Conservation (phyloP, 1,140 invertebrate species). For the Yoshiicerus persimilis region DNA sequence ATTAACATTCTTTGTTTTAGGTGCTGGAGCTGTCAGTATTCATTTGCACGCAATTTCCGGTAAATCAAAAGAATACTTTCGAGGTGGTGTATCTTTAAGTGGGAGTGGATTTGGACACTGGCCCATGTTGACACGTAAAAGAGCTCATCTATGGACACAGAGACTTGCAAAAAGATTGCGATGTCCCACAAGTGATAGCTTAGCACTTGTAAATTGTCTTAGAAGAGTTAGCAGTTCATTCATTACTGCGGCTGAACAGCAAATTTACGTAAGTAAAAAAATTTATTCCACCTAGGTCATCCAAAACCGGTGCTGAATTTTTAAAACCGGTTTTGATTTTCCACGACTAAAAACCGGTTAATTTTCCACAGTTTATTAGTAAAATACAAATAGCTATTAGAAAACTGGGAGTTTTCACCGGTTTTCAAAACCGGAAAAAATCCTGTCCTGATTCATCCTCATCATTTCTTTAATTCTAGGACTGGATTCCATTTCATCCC, state of each 20-base stretch:
- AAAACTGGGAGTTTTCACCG: no score
- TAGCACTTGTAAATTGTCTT: slow-evolving; percentile 25
- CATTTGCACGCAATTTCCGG: slow-evolving; percentile 31
- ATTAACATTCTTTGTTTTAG: no score
- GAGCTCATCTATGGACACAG: neutral
- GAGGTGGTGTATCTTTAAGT: slow-evolving; percentile 26
- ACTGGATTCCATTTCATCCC: slow-evolving; percentile 27
- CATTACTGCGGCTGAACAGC: slow-evolving; percentile 17
- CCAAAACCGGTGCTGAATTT: no score
- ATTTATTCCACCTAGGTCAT: neutral
- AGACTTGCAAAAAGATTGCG: neutral
- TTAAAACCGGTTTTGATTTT: no score
- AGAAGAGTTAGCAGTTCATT: neutral
- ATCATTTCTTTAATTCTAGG: neutral
- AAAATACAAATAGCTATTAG: no score
- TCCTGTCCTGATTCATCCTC: no score
- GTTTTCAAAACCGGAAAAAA: no score
- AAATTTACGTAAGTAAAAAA: slow-evolving; percentile 25
- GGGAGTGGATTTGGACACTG: slow-evolving; percentile 39
- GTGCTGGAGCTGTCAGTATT: neutral
- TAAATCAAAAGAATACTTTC: slow-evolving; percentile 1
- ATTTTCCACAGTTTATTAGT: no score
- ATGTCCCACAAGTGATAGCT: neutral
- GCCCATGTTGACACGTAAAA: neutral
- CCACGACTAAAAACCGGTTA: no score